Evolutionary conservation across 2,888 invertebrate genomes (phyloP).

Genomic region (Ariolimax columbianus): DNA sequence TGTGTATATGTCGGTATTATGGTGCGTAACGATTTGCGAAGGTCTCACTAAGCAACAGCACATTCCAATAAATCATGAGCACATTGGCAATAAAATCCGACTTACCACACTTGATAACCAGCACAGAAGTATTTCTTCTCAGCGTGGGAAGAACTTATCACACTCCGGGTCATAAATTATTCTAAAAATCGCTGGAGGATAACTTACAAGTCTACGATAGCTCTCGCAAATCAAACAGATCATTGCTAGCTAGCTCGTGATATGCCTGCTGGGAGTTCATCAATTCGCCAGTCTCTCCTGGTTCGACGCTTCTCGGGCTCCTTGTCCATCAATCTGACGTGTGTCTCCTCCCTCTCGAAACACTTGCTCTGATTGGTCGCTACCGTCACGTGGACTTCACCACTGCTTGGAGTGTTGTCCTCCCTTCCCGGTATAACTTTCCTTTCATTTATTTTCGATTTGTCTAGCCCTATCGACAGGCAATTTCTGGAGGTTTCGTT

Average conservation of each 20-base stretch:
- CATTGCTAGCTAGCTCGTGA: neutral
- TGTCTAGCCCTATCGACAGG: slow-evolving; percentile 73
- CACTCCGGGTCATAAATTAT: slow-evolving; percentile 10
- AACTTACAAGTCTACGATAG: neutral
- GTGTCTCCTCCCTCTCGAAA: slow-evolving; percentile 31
- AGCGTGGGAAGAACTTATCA: slow-evolving; percentile 3
- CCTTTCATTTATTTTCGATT: slow-evolving; percentile 77
- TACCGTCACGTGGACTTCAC: slow-evolving; percentile 67
- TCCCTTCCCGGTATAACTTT: slow-evolving; percentile 70
- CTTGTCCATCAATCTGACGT: slow-evolving; percentile 40
- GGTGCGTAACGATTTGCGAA: too few relatives aligned
- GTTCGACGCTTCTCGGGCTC: neutral
- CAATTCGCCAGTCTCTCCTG: neutral
- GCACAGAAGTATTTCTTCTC: neutral
- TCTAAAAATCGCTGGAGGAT: neutral
- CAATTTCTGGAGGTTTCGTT: slow-evolving; percentile 60
- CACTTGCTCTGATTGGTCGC: slow-evolving; percentile 46
- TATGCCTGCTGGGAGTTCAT: neutral
- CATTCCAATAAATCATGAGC: too few relatives aligned
- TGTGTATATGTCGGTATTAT: too few relatives aligned
- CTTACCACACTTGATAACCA: neutral
- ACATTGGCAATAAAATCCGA: too few relatives aligned
- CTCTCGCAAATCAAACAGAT: neutral
- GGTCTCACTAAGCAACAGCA: too few relatives aligned
- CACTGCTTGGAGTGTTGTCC: slow-evolving; percentile 72